These are phyloP conservation scores for Watsonalla binaria DNA, from an alignment of 2,888 invertebrate species.

Conservation along the genomic window DNA sequence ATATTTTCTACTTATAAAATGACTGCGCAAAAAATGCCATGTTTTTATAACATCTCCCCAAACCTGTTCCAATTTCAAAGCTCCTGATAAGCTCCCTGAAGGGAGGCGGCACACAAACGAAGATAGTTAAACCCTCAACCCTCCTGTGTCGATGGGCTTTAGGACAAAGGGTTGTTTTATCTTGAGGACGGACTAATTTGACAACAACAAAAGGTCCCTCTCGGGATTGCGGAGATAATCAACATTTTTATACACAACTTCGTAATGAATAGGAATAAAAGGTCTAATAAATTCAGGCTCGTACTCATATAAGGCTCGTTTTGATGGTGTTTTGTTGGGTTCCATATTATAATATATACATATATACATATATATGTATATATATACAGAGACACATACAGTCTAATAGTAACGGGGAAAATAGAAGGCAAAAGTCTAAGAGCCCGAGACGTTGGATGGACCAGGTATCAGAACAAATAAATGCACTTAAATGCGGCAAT, in stretches of 20 bases:
- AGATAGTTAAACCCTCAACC: constrained; percentile 75
- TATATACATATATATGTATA: too few relatives aligned
- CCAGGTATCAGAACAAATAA: too few relatives aligned
- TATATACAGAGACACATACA: too few relatives aligned
- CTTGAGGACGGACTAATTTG: constrained; percentile 79
- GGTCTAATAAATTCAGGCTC: constrained; percentile 37
- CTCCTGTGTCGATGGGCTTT: constrained; percentile 69
- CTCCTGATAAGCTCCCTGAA: constrained; percentile 35
- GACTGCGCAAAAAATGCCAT: background rate
- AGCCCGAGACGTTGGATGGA: too few relatives aligned
- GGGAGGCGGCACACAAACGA: constrained; percentile 27
- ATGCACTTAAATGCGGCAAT: too few relatives aligned
- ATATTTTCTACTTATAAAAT: background rate
- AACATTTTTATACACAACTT: constrained; percentile 50
- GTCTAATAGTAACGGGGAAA: too few relatives aligned
- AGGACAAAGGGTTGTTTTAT: constrained; percentile 76
- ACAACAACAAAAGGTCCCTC: constrained; percentile 75
- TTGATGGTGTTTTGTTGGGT: background rate
- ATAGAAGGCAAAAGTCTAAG: too few relatives aligned
- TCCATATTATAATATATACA: too few relatives aligned
- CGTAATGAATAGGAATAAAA: constrained; percentile 42
- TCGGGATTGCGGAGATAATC: constrained; percentile 71
- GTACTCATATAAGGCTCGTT: background rate
- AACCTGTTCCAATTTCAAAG: constrained; percentile 35
- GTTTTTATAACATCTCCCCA: constrained; percentile 18